Evolutionary conservation across 2,113 vertebrate genomes (phyloP), one percentile per base, ranked within the genome.

Genomic region (Empidonax traillii): DNA sequence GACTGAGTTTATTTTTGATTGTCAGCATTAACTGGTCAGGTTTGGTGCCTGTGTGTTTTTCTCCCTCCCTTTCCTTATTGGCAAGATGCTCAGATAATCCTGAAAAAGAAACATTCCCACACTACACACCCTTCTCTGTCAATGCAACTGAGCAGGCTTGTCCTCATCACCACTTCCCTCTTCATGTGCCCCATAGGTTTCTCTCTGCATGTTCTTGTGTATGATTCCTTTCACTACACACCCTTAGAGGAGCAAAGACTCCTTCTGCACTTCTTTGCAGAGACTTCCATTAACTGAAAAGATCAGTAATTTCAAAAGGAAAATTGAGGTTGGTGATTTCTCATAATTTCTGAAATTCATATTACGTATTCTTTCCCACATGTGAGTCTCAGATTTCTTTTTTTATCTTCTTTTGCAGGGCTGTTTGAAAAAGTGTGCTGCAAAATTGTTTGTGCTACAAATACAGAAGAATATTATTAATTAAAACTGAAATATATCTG

Each of bases 121-220:
- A 31, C 12, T n/a, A 14, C 14, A 19, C 12, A 39, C 8, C 7
- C 5, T 71, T 72, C 72, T 37, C 4, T 0, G 27, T 37, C 9
- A 67, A 11, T 25, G 17, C 2, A 5, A 41, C 35, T 31, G 19
- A 59, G 71, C 31, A 47, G 28, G 28, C 8, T 80, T 30, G 3
- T 41, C 31, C 47, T 53, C 17, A 8, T 41, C 39, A 68, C 28
- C 56, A 76, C 9, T 35, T 59, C 12, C 8, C 11, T 88, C n/a
- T 52, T 63, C 8, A 1, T 0, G 2, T 25, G 39, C n/a, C 14
- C 33, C 33, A 73, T 41, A 43, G 35, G 14, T 65, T 66, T 62
- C 6, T 12, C 25, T 37, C 65, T 66, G 23, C 0, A 0, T 43
- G 11, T 18, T 16, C 58, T 67, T n/a, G 13, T 10, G 9, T 16